Evolutionary conservation across 2,888 invertebrate genomes (phyloP).

Genomic region (Anodontia alba): DNA sequence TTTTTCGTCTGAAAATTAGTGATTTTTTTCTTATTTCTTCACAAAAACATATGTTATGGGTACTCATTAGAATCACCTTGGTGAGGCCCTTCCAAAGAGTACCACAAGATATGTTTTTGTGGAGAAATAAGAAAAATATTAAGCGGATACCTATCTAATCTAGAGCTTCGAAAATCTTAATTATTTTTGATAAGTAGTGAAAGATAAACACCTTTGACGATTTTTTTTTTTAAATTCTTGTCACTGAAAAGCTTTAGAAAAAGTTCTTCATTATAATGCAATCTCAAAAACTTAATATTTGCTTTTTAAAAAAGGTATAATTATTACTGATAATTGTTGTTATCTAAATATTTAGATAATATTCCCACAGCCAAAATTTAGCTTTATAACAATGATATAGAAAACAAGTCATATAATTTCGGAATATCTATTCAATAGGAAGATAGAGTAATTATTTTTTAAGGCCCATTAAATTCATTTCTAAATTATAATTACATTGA

Average conservation of each 20-base stretch:
- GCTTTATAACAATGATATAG: neutral
- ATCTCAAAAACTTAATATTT: neutral
- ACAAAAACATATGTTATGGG: too few relatives aligned
- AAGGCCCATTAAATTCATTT: constrained; percentile 16
- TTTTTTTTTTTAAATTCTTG: neutral
- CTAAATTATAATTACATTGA: constrained; percentile 16
- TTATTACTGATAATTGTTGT: constrained; percentile 6
- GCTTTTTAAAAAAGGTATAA: constrained; percentile 11
- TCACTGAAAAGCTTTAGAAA: neutral
- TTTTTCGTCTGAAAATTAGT: too few relatives aligned
- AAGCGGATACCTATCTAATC: too few relatives aligned
- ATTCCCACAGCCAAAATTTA: constrained; percentile 5
- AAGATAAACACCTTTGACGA: neutral
- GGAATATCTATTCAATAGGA: neutral
- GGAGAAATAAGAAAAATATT: too few relatives aligned
- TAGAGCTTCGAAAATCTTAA: too few relatives aligned
- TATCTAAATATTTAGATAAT: constrained; percentile 17
- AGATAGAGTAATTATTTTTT: constrained; percentile 14
- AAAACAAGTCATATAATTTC: constrained; percentile 9
- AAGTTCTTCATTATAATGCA: neutral
- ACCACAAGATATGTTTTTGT: too few relatives aligned
- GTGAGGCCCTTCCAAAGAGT: too few relatives aligned
- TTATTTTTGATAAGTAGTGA: neutral
- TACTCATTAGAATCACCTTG: too few relatives aligned
- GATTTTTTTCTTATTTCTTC: too few relatives aligned